Conservation (phyloP, 2,113 vertebrate genomes). For the Cygnus buccinator region DNA sequence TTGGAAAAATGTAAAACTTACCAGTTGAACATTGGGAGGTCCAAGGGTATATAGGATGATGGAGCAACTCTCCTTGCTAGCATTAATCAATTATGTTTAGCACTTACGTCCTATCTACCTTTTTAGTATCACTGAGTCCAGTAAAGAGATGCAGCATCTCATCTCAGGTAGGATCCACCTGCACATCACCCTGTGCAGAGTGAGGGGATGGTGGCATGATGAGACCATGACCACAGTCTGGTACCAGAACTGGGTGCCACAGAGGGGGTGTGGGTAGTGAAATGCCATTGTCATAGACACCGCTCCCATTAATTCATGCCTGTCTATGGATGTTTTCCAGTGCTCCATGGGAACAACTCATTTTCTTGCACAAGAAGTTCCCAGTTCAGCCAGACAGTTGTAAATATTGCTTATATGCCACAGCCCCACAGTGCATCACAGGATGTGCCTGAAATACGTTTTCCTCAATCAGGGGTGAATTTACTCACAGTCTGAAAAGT, state of each 20-base stretch:
- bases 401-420: not conserved
- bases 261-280: not conserved
- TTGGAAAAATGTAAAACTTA: not conserved
- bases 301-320: not conserved
- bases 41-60: not conserved
- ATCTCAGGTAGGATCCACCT: not conserved
- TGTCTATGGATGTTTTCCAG: not conserved
- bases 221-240: fast-evolving
- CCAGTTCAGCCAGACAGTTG: not conserved
- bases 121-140: not conserved
- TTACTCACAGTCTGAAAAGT: not conserved
- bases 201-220: not conserved
- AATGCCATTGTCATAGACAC: not conserved
- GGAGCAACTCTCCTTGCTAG: not conserved
- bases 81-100: not conserved
- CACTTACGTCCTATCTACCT: not conserved
- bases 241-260: not conserved
- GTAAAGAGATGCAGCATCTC: not conserved
- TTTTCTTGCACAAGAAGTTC: not conserved
- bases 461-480: not conserved
- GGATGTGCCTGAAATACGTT: not conserved
- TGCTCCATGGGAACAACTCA: not conserved
- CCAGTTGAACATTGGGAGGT: not conserved
- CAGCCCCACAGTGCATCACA: not conserved
- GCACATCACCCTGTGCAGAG: not conserved